Percentiles rank a stretch among this genome's conserved stretches.
phyloP scores from a whole-genome alignment of 2,113 vertebrate genomes.

The Ctenomys sociabilis region DNA sequence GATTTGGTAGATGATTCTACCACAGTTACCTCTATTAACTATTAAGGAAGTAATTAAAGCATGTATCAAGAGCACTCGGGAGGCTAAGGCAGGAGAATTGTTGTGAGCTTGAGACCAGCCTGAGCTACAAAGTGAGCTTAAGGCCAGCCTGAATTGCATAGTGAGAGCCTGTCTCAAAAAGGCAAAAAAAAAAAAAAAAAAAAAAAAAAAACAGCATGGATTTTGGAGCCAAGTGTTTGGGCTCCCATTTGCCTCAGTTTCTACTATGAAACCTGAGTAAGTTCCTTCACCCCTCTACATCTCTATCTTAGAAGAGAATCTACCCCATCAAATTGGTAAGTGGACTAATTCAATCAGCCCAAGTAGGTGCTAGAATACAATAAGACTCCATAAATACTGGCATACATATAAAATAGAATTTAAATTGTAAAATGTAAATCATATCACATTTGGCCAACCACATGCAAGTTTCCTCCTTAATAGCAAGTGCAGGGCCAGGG shows the following conservation, averaged over 20 bases:
- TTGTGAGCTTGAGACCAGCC: too few relatives aligned
- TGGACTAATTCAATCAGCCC: constrained; percentile 20
- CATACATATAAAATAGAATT: constrained; percentile 4
- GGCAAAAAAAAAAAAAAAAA: too few relatives aligned
- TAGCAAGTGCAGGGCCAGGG: neutral
- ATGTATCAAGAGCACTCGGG: neutral
- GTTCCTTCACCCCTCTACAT: neutral
- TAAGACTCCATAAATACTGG: constrained; percentile 11
- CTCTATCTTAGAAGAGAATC: neutral
- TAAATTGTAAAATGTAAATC: constrained; percentile 8
- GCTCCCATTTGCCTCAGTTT: neutral
- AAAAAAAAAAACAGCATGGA: too few relatives aligned
- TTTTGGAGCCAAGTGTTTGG: neutral
- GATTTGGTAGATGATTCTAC: neutral
- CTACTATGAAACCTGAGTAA: neutral
- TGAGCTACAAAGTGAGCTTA: too few relatives aligned
- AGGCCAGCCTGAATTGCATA: too few relatives aligned
- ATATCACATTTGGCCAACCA: neutral
- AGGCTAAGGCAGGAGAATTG: too few relatives aligned
- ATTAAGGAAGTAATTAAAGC: neutral
- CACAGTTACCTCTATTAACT: neutral
- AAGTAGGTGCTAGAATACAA: neutral
- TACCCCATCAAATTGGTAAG: neutral
- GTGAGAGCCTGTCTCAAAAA: too few relatives aligned
- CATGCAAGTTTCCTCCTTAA: neutral